phyloP scores from a whole-genome alignment of 1,140 invertebrate species.

The Anastrepha obliqua region DNA sequence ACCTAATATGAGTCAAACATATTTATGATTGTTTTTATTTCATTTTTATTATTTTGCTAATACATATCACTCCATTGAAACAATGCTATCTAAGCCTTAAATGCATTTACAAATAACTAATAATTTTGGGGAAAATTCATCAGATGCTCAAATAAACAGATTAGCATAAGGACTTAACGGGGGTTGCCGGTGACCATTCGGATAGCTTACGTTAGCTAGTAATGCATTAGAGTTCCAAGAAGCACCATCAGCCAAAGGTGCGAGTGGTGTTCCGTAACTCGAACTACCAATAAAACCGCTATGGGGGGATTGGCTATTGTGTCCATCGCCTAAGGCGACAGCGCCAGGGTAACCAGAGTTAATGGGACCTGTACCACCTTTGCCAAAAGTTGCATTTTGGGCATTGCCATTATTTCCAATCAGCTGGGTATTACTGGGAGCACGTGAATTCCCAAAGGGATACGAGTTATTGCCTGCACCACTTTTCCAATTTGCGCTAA shows the following conservation, averaged over 20 bases:
- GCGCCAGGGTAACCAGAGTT: background rate
- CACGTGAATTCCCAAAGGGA: background rate
- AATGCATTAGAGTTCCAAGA: background rate
- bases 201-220: background rate
- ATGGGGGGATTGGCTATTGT: background rate
- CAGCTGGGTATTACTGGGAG: background rate
- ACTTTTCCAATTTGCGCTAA: background rate
- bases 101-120: too few species aligned
- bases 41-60: too few species aligned
- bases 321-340: background rate
- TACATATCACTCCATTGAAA: too few species aligned
- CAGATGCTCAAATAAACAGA: background rate
- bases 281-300: background rate
- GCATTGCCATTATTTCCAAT: background rate
- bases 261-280: background rate
- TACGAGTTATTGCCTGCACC: background rate
- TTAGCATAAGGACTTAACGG: background rate
- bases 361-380: background rate
- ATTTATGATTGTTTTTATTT: too few species aligned
- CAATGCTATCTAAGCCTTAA: too few species aligned
- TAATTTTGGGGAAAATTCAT: too few species aligned
- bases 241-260: background rate
- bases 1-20: too few species aligned
- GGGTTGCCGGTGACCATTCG: background rate
- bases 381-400: background rate